phyloP scores from a whole-genome alignment of 2,888 invertebrate genomes.

The Rhogogaster chlorosoma region DNA sequence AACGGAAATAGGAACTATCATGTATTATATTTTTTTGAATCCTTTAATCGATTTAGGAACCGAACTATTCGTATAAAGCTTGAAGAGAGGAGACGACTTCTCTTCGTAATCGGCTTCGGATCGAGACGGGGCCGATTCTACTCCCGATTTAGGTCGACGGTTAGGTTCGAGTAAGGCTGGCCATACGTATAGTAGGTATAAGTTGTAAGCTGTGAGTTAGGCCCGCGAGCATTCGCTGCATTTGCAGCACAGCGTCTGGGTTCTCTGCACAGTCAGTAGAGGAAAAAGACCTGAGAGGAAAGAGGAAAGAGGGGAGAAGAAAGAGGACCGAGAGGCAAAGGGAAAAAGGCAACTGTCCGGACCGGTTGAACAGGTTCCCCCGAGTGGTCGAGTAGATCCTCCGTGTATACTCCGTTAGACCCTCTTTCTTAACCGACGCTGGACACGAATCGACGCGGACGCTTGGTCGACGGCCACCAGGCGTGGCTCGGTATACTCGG shows the following conservation, averaged over 20 bases:
- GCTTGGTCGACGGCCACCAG: slow-evolving; percentile 44
- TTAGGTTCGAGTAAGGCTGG: slow-evolving; percentile 6
- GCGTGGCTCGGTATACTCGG: slow-evolving; percentile 32
- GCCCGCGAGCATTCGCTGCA: slow-evolving; percentile 40
- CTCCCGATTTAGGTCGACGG: slow-evolving; percentile 43
- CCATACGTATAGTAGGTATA: background rate
- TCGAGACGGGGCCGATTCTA: slow-evolving; percentile 24
- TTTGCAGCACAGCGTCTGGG: slow-evolving; percentile 29
- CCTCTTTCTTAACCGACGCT: slow-evolving; percentile 58
- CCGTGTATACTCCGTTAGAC: slow-evolving; percentile 68
- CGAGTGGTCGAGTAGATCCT: slow-evolving; percentile 70
- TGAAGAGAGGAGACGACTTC: background rate
- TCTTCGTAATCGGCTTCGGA: background rate
- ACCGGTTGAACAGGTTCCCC: slow-evolving; percentile 75
- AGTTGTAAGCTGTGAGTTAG: slow-evolving; percentile 31
- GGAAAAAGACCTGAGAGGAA: slow-evolving; percentile 1
- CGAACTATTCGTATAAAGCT: background rate
- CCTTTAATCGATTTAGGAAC: background rate
- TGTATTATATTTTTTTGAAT: background rate
- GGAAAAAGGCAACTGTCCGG: slow-evolving; percentile 65
- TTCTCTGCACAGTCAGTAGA: slow-evolving; percentile 19
- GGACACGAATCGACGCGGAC: slow-evolving; percentile 49
- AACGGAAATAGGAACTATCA: background rate
- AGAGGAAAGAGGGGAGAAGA: slow-evolving; percentile 4
- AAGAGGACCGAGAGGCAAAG: slow-evolving; percentile 38